Evolutionary conservation across 2,888 invertebrate genomes (phyloP).

Genomic region (Amblyteles armatorius): DNA sequence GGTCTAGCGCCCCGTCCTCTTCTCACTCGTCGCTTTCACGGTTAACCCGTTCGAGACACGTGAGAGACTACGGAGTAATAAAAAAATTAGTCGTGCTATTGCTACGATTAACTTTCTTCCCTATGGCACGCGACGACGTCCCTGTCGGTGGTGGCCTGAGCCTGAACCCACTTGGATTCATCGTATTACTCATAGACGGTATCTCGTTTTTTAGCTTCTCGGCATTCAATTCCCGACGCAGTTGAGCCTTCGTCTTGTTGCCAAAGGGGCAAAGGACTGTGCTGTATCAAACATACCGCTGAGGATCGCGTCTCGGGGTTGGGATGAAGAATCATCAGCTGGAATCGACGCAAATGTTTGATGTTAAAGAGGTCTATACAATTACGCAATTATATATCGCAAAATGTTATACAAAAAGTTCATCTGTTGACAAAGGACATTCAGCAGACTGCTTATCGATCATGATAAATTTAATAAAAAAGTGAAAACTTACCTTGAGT

Average conservation of each 20-base stretch:
- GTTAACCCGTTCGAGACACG: constrained; percentile 24
- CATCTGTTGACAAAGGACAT: no score
- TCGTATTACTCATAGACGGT: constrained; percentile 85
- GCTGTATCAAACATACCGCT: constrained; percentile 90
- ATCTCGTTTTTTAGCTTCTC: constrained; percentile 93
- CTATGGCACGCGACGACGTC: constrained; percentile 85
- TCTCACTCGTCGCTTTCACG: constrained; percentile 26
- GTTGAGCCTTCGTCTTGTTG: constrained; percentile 92
- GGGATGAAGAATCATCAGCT: constrained; percentile 92
- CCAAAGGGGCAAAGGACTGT: constrained; percentile 90
- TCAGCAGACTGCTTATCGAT: no score
- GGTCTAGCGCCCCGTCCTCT: constrained; percentile 57
- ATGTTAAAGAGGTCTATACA: no score
- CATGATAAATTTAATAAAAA: neutral
- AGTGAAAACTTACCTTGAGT: constrained; percentile 86
- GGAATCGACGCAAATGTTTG: constrained; percentile 64
- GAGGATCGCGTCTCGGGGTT: constrained; percentile 91
- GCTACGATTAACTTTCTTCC: constrained; percentile 87
- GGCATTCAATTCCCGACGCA: constrained; percentile 92
- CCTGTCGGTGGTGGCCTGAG: constrained; percentile 80
- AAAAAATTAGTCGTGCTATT: constrained; percentile 87
- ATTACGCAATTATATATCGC: no score
- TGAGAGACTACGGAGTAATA: constrained; percentile 63
- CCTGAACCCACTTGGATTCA: constrained; percentile 78
- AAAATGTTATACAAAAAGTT: no score